phyloP scores from a whole-genome alignment of 2,888 invertebrate genomes.

The Eudemis profundana region DNA sequence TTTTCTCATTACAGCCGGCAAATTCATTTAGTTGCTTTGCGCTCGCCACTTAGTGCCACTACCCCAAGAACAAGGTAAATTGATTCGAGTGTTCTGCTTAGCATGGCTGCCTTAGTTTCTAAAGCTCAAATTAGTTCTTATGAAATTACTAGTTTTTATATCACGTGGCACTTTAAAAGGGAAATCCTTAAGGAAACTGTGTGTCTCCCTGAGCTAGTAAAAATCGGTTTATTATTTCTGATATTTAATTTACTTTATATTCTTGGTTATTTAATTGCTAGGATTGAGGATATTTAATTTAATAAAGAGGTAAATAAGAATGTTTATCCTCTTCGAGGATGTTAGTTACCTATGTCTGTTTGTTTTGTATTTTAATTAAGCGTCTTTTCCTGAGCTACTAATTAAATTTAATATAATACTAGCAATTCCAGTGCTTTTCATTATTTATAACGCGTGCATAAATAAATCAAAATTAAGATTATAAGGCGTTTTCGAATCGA shows the following conservation, averaged over 20 bases:
- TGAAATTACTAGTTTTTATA: conserved; percentile 12
- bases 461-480: no score
- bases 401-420: no score
- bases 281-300: conserved; percentile 4
- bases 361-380: not conserved
- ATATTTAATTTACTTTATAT: not conserved
- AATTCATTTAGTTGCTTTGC: conserved; percentile 69
- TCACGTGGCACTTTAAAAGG: not conserved
- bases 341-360: no score
- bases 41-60: conserved; percentile 50
- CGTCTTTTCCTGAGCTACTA: not conserved
- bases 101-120: not conserved
- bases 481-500: no score
- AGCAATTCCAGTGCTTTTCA: no score
- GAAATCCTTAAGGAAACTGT: not conserved
- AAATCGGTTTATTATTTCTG: not conserved
- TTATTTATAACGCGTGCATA: not conserved
- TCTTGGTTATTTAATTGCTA: not conserved
- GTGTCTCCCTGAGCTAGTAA: not conserved
- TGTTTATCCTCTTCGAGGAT: no score
- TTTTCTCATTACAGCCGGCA: conserved; percentile 74
- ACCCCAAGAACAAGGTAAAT: conserved; percentile 46
- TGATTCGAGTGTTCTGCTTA: conserved; percentile 45
- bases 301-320: no score
- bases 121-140: conserved; percentile 12